These are phyloP conservation scores for Eulemur albifrons DNA, from an alignment of 2,797 vertebrate genomes.

Conservation along the genomic window DNA sequence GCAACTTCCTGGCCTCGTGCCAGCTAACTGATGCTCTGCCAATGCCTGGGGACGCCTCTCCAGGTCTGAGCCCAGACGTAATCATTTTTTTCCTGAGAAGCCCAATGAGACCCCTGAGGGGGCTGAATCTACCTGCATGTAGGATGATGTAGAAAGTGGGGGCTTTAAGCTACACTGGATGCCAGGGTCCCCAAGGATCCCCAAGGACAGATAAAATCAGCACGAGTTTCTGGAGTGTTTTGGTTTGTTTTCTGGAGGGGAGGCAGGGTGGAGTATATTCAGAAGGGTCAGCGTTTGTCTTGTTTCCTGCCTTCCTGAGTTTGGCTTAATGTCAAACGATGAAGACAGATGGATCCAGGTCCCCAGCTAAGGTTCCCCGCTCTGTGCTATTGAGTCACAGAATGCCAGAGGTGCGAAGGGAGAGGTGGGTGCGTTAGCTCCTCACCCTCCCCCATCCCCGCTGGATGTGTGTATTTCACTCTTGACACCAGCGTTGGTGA, in stretches of 20 bases:
- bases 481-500: too few relatives aligned
- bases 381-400: background rate
- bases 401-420: background rate
- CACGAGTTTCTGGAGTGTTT: background rate
- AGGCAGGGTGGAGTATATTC: background rate
- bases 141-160: background rate
- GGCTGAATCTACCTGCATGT: background rate
- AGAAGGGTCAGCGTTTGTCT: background rate
- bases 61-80: background rate
- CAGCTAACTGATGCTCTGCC: background rate
- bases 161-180: background rate
- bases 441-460: rapidly evolving
- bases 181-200: background rate
- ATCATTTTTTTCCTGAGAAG: background rate
- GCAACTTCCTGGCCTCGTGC: background rate
- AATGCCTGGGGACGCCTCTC: background rate
- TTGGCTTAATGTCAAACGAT: background rate
- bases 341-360: background rate
- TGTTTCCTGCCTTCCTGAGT: background rate
- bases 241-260: background rate
- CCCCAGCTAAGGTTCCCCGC: background rate
- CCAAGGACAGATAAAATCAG: background rate
- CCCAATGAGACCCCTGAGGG: background rate
- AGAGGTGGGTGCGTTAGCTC: rapidly evolving
- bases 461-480: background rate